phyloP scores from a whole-genome alignment of 2,888 invertebrate genomes.

The Trisateles emortualis region DNA sequence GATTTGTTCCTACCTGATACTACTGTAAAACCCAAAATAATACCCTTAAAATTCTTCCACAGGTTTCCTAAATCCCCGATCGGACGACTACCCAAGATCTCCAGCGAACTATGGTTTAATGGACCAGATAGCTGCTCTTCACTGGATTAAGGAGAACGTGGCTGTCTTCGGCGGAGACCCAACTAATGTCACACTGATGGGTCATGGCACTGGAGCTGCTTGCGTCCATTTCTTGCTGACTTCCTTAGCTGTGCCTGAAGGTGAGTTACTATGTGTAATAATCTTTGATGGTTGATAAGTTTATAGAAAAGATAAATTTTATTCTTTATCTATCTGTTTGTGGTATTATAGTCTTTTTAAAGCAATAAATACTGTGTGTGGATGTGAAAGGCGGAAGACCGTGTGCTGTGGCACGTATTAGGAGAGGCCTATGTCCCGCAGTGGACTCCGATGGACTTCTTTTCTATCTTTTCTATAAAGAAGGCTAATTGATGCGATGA shows the following conservation, averaged over 20 bases:
- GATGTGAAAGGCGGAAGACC: too few species aligned
- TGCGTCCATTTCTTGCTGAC: constrained; percentile 98
- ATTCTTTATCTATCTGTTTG: too few species aligned
- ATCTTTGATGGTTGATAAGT: neutral
- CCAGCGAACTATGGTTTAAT: constrained; percentile 99
- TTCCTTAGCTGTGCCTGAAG: constrained; percentile 97
- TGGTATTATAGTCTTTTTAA: too few species aligned
- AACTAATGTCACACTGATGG: constrained; percentile 96
- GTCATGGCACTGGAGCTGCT: constrained; percentile 98
- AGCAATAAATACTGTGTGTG: too few species aligned
- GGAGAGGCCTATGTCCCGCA: too few species aligned
- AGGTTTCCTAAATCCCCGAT: constrained; percentile 96
- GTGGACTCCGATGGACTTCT: too few species aligned
- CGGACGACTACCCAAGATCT: constrained; percentile 93
- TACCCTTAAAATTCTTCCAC: constrained; percentile 54
- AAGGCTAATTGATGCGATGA: too few species aligned
- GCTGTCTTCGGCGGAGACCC: constrained; percentile 98
- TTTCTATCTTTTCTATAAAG: too few species aligned
- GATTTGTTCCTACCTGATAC: too few species aligned
- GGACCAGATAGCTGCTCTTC: constrained; percentile 98
- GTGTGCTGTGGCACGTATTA: too few species aligned
- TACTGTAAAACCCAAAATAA: neutral
- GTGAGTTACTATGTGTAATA: constrained; percentile 78
- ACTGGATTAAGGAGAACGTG: constrained; percentile 98
- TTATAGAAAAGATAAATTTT: too few species aligned